Evolutionary conservation across 2,113 vertebrate genomes (phyloP), one percentile per base, ranked within the genome.

Genomic region (Lycaon pictus): DNA sequence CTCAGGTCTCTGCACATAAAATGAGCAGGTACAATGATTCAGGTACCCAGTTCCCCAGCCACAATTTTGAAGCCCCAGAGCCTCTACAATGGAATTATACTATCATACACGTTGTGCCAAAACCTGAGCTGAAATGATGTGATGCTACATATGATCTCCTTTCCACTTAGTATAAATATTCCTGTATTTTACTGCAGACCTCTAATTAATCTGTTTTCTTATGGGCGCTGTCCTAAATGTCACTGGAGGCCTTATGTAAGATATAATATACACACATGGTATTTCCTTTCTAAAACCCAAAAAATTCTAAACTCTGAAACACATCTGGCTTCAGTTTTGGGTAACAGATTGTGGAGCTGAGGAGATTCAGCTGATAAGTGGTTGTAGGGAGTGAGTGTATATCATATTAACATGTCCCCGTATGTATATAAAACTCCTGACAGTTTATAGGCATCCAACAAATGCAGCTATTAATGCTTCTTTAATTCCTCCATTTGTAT

Each of bases 181-280:
- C 63, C 4, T 29, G 12, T 65, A 22, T 69, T 53, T 22, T n/a
- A 9, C 22, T 80, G 65, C 17, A 37, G 56, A 17, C 23, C 37
- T 7, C 16, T 5, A 2, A 8, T 29, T 11, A 35, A 0, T 12
- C 4, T 43, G 62, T 88, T 27, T 56, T 48, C n/a, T 65, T 29
- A 19, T 1, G 7, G 65, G 23, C 1, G 13, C 63, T 16, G 15
- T 20, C 69, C 8, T 19, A 4, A 74, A 29, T 29, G 25, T n/a
- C 13, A 13, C 7, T 8, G 62, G 55, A 48, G 48, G 32, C 35
- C 1, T 55, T 9, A 11, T 0, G 0, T 11, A 37, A 35, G 27
- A 5, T 27, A 7, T 0, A 11, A 1, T 23, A 25, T 8, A 11
- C 1, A 16, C n/a, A 25, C 1, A 32, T 22, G 23, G 11, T 2